A percentile compares a stretch with the other conserved stretches of the same genome.
phyloP scores from a whole-genome alignment of 2,797 vertebrate genomes.

The Onychomys leucogaster region DNA sequence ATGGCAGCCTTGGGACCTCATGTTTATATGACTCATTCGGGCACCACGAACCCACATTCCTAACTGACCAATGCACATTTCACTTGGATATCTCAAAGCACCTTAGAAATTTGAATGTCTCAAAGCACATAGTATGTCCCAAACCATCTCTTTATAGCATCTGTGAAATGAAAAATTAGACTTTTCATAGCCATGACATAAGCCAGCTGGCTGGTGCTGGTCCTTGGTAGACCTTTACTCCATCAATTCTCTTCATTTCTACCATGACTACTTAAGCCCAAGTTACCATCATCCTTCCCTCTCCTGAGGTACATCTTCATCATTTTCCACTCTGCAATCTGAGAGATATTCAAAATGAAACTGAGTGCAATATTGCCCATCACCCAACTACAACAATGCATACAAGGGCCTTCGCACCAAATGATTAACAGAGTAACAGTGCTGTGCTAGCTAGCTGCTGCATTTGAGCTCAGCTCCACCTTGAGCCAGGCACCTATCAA shows the following conservation, averaged over 20 bases:
- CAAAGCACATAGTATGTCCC: not conserved
- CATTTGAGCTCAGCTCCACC: not conserved
- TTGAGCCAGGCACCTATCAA: not conserved
- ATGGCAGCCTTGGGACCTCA: not conserved
- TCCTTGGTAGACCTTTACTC: not conserved
- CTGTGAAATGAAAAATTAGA: not conserved
- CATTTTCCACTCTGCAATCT: not conserved
- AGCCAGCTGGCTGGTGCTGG: not conserved
- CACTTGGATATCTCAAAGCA: not conserved
- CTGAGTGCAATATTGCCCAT: too few species aligned
- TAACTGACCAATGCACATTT: not conserved
- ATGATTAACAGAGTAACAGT: not conserved
- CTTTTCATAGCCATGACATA: not conserved
- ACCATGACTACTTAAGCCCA: not conserved
- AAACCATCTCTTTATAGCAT: not conserved
- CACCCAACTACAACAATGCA: not conserved
- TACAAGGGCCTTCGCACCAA: not conserved
- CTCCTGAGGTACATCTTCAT: not conserved
- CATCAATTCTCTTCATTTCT: not conserved
- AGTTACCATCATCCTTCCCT: not conserved
- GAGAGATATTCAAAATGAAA: not conserved
- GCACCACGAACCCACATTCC: not conserved
- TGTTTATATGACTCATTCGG: slow-evolving; percentile 48
- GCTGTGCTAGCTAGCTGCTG: not conserved
- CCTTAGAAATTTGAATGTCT: not conserved